These are phyloP conservation scores for Falcaria lacertinaria DNA, from an alignment of 2,888 invertebrate species.

Conservation along the genomic window DNA sequence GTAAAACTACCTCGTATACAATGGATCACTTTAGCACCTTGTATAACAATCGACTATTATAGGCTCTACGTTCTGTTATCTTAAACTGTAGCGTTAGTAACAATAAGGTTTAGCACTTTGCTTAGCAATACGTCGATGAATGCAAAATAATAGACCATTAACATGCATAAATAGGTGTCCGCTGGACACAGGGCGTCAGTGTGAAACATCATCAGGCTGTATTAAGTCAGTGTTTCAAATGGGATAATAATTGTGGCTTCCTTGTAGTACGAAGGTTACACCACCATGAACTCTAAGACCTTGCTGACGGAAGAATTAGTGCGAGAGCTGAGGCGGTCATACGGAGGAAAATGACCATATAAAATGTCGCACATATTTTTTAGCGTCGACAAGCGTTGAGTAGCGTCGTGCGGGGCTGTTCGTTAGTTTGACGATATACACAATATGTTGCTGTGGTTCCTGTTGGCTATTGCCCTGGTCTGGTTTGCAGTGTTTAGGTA, in stretches of 20 bases:
- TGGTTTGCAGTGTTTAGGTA: slow-evolving; percentile 42
- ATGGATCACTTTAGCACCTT: too few species aligned
- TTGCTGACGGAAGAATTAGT: slow-evolving; percentile 29
- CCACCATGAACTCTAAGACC: slow-evolving; percentile 45
- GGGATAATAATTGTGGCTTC: slow-evolving; percentile 22
- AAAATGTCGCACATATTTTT: slow-evolving; percentile 11
- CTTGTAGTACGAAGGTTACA: slow-evolving; percentile 30
- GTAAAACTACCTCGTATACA: too few species aligned
- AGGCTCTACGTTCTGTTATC: too few species aligned
- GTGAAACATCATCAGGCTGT: slow-evolving; percentile 1
- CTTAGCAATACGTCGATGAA: not conserved
- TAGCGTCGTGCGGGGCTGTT: slow-evolving; percentile 2
- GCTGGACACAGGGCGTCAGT: not conserved
- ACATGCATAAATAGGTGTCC: not conserved
- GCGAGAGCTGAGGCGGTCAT: slow-evolving; percentile 17
- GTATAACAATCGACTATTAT: too few species aligned
- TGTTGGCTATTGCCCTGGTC: slow-evolving; percentile 29
- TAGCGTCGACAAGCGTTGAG: slow-evolving; percentile 9
- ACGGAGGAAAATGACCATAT: slow-evolving; percentile 22
- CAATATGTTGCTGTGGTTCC: slow-evolving; percentile 36
- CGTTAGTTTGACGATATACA: not conserved
- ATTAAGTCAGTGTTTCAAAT: slow-evolving; percentile 2
- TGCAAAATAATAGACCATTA: slow-evolving; percentile 1
- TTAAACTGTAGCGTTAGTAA: not conserved
- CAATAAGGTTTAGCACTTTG: not conserved